Evolutionary conservation across 2,888 invertebrate species (phyloP), one percentile per base, ranked within the genome.

Genomic region (Epirrhoe alternata): DNA sequence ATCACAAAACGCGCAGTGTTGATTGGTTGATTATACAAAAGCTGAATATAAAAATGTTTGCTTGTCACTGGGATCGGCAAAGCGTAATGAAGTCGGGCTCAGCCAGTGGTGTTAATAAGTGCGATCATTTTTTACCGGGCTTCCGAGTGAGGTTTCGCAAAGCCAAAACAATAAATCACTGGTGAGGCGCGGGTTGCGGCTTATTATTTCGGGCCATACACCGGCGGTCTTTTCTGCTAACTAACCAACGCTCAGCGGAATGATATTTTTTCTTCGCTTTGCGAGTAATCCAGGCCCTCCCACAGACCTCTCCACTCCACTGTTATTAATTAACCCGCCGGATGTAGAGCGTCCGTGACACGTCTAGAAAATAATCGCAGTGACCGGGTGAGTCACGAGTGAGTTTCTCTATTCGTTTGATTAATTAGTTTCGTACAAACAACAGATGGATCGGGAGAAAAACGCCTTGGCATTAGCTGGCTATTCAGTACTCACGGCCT

Each of bases 121-220:
- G 84, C 83, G 88, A 89, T 90, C 88, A 90, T 91, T 91, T 91
- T 91, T 91, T 92, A 90, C 86, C 86, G 83, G 80, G 82, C 83
- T 87, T 87, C 87, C 86, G 86, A 87, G 87, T 88, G 88, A 87
- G 90, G 88, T 88, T 88, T 86, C 87, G 83, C 85, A 87, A 88
- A 90, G 91, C 88, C 86, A 86, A 87, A 89, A 90, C 87, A 86
- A 92, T 92, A 90, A 90, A 92, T 91, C 90, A 91, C 85, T 76
- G 78, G 80, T 78, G 80, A 73, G 83, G 83, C 83, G 84, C 83
- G 86, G 86, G 81, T 80, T 86, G 85, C 78, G 86, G 89, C 86
- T 91, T 91, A 90, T 90, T 92, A 91, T 92, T 90, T 89, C 83
- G 84, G 84, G 79, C 82, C 81, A 83, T 86, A 86, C 82, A 83